A percentile compares a stretch with the other conserved stretches of the same genome.
Conservation (phyloP, 1,140 invertebrate species). For the Thaumetopoea pityocampa region DNA sequence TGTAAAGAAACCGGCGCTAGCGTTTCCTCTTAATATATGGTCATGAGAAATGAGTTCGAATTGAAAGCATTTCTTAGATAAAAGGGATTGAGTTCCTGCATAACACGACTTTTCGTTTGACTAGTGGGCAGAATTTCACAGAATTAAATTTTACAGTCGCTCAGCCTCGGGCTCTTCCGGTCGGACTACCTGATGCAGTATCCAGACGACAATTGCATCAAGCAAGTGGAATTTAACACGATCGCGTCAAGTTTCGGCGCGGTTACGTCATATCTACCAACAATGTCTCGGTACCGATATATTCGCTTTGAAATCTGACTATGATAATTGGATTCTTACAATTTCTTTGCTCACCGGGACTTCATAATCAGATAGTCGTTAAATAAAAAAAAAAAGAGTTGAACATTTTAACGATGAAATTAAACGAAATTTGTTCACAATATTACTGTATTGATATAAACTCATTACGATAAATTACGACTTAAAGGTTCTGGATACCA, state of each 20-base stretch:
- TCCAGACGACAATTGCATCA: conserved; percentile 77
- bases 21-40: too few relatives aligned
- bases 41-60: too few relatives aligned
- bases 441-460: conserved; percentile 3
- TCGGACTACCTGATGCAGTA: conserved; percentile 86
- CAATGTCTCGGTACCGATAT: conserved; percentile 81
- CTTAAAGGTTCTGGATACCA: conserved; percentile 6
- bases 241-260: conserved; percentile 84
- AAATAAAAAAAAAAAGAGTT: too few relatives aligned
- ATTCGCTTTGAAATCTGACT: conserved; percentile 6
- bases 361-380: too few relatives aligned
- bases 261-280: conserved; percentile 77
- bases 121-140: conserved; percentile 21
- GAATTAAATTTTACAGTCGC: conserved; percentile 55
- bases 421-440: too few relatives aligned
- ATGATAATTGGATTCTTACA: conserved; percentile 1
- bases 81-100: too few relatives aligned
- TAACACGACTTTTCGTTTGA: too few relatives aligned
- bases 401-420: too few relatives aligned
- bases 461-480: conserved; percentile 12
- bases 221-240: conserved; percentile 87
- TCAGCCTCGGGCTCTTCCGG: conserved; percentile 81
- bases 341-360: too few relatives aligned
- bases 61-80: too few relatives aligned
- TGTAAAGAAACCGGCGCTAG: too few relatives aligned